These are phyloP conservation scores for Columba guinea DNA, from an alignment of 2,797 vertebrate genomes.

Conservation along the genomic window DNA sequence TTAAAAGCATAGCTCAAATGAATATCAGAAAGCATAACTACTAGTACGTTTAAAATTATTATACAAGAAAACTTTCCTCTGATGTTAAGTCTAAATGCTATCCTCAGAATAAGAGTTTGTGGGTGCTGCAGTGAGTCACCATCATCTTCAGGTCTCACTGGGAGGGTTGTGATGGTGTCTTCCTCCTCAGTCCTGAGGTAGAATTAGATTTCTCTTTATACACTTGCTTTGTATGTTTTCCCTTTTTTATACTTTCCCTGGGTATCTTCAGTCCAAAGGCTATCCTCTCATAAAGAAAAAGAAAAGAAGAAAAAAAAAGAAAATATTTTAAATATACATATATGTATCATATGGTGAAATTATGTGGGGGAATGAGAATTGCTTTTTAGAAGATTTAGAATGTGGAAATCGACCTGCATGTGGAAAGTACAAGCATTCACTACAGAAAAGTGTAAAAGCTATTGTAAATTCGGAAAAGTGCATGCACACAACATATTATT, in stretches of 20 bases:
- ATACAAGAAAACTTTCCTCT: neutral
- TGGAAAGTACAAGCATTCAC: neutral
- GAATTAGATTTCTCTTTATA: neutral
- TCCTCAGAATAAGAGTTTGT: neutral
- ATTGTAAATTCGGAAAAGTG: neutral
- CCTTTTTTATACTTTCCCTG: neutral
- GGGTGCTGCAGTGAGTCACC: rapidly evolving
- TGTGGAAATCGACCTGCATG: neutral
- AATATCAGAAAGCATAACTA: neutral
- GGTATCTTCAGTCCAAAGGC: neutral
- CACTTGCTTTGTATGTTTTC: neutral
- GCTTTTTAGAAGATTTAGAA: neutral
- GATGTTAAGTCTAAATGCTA: rapidly evolving
- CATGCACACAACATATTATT: neutral
- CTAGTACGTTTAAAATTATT: neutral
- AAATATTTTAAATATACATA: neutral
- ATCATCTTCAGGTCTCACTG: neutral
- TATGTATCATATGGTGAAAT: neutral
- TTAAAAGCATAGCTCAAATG: neutral
- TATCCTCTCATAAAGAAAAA: neutral
- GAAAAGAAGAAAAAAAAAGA: neutral
- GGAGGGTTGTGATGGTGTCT: neutral
- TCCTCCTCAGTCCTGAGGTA: neutral
- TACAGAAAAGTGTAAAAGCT: neutral
- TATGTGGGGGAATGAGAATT: neutral